Percentiles rank a stretch among this genome's conserved stretches.
Conservation (phyloP, 2,797 vertebrate genomes). For the Miichthys miiuy region DNA sequence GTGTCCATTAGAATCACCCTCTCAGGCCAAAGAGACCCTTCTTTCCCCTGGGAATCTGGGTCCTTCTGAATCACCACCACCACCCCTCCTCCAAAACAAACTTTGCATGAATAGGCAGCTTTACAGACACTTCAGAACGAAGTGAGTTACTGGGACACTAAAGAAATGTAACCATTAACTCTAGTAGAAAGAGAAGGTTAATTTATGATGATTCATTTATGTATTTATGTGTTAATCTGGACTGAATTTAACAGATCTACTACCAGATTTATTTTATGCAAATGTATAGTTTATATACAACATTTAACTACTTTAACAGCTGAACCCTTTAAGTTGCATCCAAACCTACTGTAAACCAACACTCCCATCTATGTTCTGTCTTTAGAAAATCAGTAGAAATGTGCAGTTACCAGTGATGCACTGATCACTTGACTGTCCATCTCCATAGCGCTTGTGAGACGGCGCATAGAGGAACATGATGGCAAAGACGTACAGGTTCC, state of each 20-base stretch:
- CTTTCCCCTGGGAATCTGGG: slow-evolving; percentile 70
- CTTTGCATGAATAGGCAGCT: slow-evolving; percentile 60
- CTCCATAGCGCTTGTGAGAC: slow-evolving; percentile 96
- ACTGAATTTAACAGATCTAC: too few relatives aligned
- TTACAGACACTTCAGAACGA: slow-evolving; percentile 49
- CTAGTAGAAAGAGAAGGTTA: background rate
- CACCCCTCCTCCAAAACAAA: slow-evolving; percentile 32
- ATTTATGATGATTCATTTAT: background rate
- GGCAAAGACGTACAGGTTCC: slow-evolving; percentile 98
- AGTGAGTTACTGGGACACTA: background rate
- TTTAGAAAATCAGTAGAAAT: background rate
- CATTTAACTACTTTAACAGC: background rate
- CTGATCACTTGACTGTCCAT: slow-evolving; percentile 91
- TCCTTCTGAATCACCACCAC: slow-evolving; percentile 39
- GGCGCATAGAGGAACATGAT: slow-evolving; percentile 99
- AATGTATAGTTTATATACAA: background rate
- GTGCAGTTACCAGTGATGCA: slow-evolving; percentile 74
- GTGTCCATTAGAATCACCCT: slow-evolving; percentile 76
- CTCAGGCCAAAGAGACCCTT: slow-evolving; percentile 68
- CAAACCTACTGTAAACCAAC: background rate
- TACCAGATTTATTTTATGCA: too few relatives aligned
- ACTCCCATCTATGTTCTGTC: too few relatives aligned
- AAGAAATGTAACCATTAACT: slow-evolving; percentile 4
- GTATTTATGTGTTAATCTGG: too few relatives aligned
- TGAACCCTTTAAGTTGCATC: background rate